Conservation (phyloP, 2,113 vertebrate genomes). For the Semnornis frantzii region DNA sequence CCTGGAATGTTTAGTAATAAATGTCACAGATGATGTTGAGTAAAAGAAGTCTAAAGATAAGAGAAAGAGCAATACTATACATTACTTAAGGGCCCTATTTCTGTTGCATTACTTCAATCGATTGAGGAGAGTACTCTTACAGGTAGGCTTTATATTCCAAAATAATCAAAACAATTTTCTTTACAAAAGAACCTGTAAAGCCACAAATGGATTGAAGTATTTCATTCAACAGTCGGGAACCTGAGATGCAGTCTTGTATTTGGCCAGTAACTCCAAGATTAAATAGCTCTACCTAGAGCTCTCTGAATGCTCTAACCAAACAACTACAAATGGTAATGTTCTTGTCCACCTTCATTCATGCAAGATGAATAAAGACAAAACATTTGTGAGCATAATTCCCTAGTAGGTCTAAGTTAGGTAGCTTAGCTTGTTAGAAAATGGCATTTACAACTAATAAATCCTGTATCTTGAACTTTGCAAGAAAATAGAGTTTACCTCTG, state of each 20-base stretch:
- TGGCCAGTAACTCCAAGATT: background rate
- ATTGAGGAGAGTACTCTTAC: background rate
- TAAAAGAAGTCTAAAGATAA: background rate
- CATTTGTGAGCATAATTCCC: background rate
- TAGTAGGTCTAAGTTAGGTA: background rate
- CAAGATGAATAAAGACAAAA: background rate
- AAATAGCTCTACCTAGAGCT: background rate
- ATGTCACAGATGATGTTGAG: background rate
- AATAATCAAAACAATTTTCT: background rate
- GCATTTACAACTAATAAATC: background rate
- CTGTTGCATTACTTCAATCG: background rate
- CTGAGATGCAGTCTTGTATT: background rate
- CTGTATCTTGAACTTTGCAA: background rate
- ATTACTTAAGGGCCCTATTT: background rate
- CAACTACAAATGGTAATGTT: background rate
- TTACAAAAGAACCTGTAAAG: background rate
- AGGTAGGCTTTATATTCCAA: background rate
- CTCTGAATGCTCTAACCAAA: background rate
- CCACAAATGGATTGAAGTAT: background rate
- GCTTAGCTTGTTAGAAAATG: background rate
- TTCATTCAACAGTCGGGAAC: background rate
- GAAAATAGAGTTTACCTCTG: conserved; percentile 74
- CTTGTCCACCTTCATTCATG: background rate
- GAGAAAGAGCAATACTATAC: background rate
- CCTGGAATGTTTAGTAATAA: background rate